Conservation (phyloP, 2,797 vertebrate genomes). For the Psittacula derbiana region DNA sequence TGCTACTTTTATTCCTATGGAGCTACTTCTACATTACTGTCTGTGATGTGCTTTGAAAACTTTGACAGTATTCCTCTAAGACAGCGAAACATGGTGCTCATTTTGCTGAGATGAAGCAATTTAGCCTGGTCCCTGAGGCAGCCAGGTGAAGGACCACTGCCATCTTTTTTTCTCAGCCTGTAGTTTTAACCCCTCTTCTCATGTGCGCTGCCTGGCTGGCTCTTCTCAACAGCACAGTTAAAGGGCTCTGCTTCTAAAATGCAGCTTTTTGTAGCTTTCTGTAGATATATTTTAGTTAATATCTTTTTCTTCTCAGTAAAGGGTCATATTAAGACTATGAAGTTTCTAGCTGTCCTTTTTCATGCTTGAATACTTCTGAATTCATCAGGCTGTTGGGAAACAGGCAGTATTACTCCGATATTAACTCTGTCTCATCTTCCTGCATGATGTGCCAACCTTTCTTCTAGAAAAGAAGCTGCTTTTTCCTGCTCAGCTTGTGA, state of each 20-base stretch:
- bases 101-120: neutral
- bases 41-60: neutral
- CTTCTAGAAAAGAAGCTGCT: neutral
- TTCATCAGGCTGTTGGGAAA: neutral
- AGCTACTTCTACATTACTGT: neutral
- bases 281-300: neutral
- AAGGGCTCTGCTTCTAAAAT: neutral
- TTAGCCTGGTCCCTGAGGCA: neutral
- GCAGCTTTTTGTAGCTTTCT: neutral
- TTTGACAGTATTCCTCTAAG: neutral
- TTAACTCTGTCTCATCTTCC: neutral
- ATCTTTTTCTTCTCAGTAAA: neutral
- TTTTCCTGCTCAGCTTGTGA: neutral
- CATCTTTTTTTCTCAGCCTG: neutral
- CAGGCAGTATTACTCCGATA: neutral
- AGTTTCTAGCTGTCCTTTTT: neutral
- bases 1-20: neutral
- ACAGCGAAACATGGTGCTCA: neutral
- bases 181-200: neutral
- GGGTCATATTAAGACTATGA: neutral
- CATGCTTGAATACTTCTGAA: neutral
- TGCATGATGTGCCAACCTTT: neutral
- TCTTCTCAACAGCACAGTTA: neutral
- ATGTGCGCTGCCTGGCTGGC: neutral
- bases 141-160: neutral